Evolutionary conservation across 2,113 vertebrate genomes (phyloP), one percentile per base, ranked within the genome.

Genomic region (Aptenodytes patagonicus): DNA sequence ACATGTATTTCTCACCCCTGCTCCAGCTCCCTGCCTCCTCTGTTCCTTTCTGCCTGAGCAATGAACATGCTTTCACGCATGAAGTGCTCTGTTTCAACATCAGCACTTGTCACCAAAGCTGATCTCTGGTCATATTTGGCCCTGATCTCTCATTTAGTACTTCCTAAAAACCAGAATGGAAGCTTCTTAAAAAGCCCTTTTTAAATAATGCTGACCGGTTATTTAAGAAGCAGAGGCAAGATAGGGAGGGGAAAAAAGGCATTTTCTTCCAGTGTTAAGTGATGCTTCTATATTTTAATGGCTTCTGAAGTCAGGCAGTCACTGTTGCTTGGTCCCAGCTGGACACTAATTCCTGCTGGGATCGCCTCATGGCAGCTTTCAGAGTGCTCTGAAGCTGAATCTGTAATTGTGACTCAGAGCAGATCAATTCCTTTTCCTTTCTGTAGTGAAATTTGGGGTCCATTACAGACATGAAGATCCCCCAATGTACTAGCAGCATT

Each of bases 251-350:
- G 1, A 11, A 28, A 5, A 42, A 78, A 42, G 21, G 17, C 65
- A 51, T 95, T 96, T 97, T 91, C 54, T 86, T 95, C 31, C 31
- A 80, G 12, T 83, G 65, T 73, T 94, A 90, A 96, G 79, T 77
- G 52, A 60, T 96, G 57, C 73, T 97, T 95, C 89, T 89, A 1
- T 91, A 81, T 96, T 95, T 89, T 95, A 92, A 95, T 85, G 73
- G 70, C 85, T 95, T 96, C 61, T 94, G n/a, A 89, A 95, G 82
- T 87, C 87, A 92, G 76, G 29, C 84, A 94, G 78, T 70, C 68
- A 83, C 70, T 73, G 44, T 76, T 91, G 52, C 75, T 86, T 83
- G 75, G 83, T 96, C 81, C 84, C 91, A 94, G 87, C 69, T 97
- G 93, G 90, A 90, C 91, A 72, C 18, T 94, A 72, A 92, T 90